Conservation (phyloP, 2,113 vertebrate species). For the Ophiodon elongatus region DNA sequence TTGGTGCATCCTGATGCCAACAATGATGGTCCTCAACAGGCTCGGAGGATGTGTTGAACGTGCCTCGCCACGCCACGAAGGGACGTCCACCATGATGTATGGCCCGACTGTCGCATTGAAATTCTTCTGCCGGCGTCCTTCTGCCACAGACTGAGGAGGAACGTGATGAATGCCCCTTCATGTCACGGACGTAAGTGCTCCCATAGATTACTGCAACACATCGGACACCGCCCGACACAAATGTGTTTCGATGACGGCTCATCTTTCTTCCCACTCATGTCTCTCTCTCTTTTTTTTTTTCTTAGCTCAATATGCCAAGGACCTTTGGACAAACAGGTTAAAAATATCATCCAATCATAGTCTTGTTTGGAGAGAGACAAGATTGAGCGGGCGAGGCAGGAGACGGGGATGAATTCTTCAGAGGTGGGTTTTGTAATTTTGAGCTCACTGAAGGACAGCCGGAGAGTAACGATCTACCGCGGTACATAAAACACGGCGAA, state of each 20-base stretch:
- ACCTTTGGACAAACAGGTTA: slow-evolving; percentile 78
- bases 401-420: slow-evolving; percentile 26
- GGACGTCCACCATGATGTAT: slow-evolving; percentile 73
- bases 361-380: slow-evolving; percentile 53
- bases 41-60: slow-evolving; percentile 38
- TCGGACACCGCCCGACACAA: slow-evolving; percentile 74
- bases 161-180: slow-evolving; percentile 82
- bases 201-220: slow-evolving; percentile 79
- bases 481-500: slow-evolving; percentile 35
- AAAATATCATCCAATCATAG: slow-evolving; percentile 74
- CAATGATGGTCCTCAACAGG: slow-evolving; percentile 23
- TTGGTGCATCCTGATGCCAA: slow-evolving; percentile 44
- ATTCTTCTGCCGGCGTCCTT: slow-evolving; percentile 62
- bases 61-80: slow-evolving; percentile 13
- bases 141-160: slow-evolving; percentile 62
- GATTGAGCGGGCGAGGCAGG: slow-evolving; percentile 42
- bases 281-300: slow-evolving; percentile 56
- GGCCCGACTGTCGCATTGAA: slow-evolving; percentile 72
- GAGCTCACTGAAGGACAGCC: slow-evolving; percentile 42
- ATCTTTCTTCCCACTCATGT: slow-evolving; percentile 77
- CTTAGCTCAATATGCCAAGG: slow-evolving; percentile 71
- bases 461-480: slow-evolving; percentile 35
- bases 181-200: slow-evolving; percentile 73
- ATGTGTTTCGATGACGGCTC: slow-evolving; percentile 77
- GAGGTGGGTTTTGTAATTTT: slow-evolving; percentile 35